phyloP scores from a whole-genome alignment of 2,113 vertebrate genomes.

The Sturnus vulgaris region DNA sequence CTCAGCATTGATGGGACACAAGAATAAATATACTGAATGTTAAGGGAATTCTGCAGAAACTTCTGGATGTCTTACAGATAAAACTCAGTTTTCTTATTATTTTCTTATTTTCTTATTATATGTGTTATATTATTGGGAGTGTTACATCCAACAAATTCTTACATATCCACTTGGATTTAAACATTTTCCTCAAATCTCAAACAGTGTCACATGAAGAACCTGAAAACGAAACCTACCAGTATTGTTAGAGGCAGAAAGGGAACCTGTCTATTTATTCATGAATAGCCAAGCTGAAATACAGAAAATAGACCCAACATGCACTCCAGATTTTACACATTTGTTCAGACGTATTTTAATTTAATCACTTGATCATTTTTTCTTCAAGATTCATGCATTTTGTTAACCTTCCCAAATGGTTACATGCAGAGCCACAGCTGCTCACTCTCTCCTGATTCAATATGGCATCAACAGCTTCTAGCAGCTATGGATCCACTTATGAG shows the following conservation, averaged over 20 bases:
- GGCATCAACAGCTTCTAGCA: background rate
- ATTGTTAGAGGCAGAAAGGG: background rate
- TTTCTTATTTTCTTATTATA: background rate
- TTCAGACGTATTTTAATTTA: background rate
- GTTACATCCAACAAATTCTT: background rate
- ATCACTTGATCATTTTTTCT: background rate
- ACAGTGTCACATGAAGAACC: background rate
- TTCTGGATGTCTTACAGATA: background rate
- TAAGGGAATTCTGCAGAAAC: background rate
- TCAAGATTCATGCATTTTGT: background rate
- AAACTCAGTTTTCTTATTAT: background rate
- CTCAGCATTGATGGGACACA: background rate
- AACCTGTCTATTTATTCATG: background rate
- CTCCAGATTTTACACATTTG: background rate
- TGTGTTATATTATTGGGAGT: background rate
- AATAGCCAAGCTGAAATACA: background rate
- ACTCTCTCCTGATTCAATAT: background rate
- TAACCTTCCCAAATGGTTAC: background rate
- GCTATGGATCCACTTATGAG: background rate
- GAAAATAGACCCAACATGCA: background rate
- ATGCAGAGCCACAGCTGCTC: slow-evolving; percentile 21
- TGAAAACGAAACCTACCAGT: slow-evolving; percentile 18
- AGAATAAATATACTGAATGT: background rate
- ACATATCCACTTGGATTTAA: background rate
- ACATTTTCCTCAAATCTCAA: background rate